Percentiles rank a stretch among this genome's conserved stretches.
These are phyloP conservation scores for Drosophila micromelanica DNA, from an alignment of 1,140 invertebrate species.

Conservation along the genomic window DNA sequence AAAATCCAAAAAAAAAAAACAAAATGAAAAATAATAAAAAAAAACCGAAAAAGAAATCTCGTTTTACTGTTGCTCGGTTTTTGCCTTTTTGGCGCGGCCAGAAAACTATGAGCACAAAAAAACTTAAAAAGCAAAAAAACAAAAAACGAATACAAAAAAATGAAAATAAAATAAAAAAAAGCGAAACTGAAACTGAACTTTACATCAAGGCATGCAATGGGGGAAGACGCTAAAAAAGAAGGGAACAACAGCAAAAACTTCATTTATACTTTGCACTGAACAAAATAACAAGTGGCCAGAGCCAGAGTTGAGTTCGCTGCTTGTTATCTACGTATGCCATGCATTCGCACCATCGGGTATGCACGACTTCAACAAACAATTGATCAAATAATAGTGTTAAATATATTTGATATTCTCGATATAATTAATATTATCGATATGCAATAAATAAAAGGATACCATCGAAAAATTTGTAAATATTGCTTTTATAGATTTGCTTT, in stretches of 20 bases:
- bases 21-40: slow-evolving; percentile 13
- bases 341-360: background rate
- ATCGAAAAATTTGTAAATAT: too few species aligned
- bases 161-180: slow-evolving; percentile 15
- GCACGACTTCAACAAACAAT: background rate
- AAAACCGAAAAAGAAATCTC: slow-evolving; percentile 44
- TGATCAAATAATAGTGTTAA: background rate
- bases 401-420: too few species aligned
- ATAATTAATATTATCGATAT: too few species aligned
- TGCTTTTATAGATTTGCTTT: too few species aligned
- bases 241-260: slow-evolving; percentile 60
- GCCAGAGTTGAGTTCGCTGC: background rate
- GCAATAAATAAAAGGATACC: too few species aligned
- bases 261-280: slow-evolving; percentile 72
- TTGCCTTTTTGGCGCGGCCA: slow-evolving; percentile 57
- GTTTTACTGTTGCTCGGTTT: slow-evolving; percentile 78
- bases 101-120: slow-evolving; percentile 61
- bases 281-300: slow-evolving; percentile 58
- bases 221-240: slow-evolving; percentile 20
- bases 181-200: slow-evolving; percentile 45
- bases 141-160: slow-evolving; percentile 35
- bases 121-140: slow-evolving; percentile 31
- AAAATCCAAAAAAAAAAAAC: slow-evolving; percentile 24
- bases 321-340: slow-evolving; percentile 11
- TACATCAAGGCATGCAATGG: slow-evolving; percentile 41